Conservation (phyloP, 2,113 vertebrate genomes). For the Ornithorhynchus anatinus region DNA sequence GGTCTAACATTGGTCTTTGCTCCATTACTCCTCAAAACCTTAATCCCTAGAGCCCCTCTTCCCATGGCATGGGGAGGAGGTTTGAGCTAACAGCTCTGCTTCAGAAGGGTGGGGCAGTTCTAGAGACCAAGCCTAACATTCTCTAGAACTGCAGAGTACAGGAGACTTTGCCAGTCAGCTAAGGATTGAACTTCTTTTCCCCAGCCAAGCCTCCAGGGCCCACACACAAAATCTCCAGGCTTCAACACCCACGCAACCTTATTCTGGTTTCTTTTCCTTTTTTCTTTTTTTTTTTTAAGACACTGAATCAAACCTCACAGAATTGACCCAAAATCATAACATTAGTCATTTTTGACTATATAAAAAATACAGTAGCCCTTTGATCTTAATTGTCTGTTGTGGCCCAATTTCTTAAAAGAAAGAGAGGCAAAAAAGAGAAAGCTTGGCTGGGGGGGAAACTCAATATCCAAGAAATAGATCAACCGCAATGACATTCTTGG, state of each 20-base stretch:
- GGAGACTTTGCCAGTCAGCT: constrained; percentile 38
- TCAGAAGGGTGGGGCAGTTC: constrained; percentile 27
- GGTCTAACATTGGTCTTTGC: background rate
- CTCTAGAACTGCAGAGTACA: constrained; percentile 27
- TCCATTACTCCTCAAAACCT: background rate
- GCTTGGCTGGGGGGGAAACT: background rate
- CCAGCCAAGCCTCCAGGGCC: constrained; percentile 24
- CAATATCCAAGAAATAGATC: constrained; percentile 24
- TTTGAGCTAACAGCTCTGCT: constrained; percentile 22
- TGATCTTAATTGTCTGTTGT: too few relatives aligned
- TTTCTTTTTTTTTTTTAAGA: background rate
- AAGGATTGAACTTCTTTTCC: background rate
- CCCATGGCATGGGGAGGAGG: background rate
- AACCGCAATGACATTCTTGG: constrained; percentile 68
- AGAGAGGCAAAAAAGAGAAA: background rate
- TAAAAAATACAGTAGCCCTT: too few relatives aligned
- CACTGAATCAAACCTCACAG: constrained; percentile 51
- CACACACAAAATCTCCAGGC: constrained; percentile 37
- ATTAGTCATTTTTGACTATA: constrained; percentile 54
- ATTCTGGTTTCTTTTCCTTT: background rate
- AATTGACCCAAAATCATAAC: constrained; percentile 47
- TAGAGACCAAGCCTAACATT: background rate
- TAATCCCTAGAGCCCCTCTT: background rate
- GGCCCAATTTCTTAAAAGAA: background rate
- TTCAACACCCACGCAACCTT: constrained; percentile 43